Evolutionary conservation across 2,888 invertebrate genomes (phyloP).

Genomic region (Phortica okadai): DNA sequence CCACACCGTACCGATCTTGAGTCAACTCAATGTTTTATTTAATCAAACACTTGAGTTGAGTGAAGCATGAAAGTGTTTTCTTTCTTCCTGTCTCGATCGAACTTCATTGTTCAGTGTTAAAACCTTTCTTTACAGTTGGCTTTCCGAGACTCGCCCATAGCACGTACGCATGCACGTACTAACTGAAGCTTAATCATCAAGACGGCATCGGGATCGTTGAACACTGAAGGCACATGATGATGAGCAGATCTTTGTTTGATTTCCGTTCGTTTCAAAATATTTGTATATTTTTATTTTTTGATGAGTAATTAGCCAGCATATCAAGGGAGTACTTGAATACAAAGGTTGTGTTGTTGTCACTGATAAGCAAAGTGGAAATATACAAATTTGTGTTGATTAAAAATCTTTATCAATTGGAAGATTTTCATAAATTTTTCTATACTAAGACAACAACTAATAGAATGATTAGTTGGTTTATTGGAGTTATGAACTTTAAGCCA

Average conservation of each 20-base stretch:
- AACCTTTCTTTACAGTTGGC: no score
- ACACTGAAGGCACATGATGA: not conserved
- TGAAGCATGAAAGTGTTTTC: not conserved
- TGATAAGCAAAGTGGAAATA: not conserved
- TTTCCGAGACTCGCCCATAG: constrained; percentile 1
- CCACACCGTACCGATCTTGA: no score
- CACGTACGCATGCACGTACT: constrained; percentile 8
- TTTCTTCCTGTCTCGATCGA: constrained; percentile 22
- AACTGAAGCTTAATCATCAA: not conserved
- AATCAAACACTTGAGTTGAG: not conserved
- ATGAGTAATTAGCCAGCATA: constrained; percentile 25
- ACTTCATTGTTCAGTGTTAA: constrained; percentile 4
- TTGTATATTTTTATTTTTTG: constrained; percentile 3
- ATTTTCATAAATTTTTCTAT: not conserved
- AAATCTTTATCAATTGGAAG: not conserved
- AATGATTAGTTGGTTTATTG: not conserved
- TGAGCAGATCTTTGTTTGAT: constrained; percentile 20
- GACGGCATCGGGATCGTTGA: not conserved
- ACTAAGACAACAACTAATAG: no score
- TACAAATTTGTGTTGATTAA: no score
- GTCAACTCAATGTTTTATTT: not conserved
- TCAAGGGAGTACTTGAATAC: not conserved
- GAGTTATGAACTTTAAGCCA: no score
- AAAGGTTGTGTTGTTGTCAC: not conserved
- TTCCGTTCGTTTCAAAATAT: constrained; percentile 20